phyloP scores from a whole-genome alignment of 2,888 invertebrate species.

The Epistrophe eligans region DNA sequence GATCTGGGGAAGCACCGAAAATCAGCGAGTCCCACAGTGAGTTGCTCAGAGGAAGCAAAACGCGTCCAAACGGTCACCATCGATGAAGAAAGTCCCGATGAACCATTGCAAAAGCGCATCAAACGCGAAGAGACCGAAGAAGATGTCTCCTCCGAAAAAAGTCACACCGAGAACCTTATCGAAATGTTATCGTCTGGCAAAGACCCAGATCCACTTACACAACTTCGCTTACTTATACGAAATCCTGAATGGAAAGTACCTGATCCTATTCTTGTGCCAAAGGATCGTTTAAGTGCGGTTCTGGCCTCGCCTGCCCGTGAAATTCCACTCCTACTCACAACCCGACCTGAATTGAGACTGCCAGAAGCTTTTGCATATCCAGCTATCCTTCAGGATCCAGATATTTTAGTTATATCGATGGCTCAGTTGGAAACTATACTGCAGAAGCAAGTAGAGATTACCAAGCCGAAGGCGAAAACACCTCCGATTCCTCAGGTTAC shows the following conservation, averaged over 20 bases:
- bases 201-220: constrained; percentile 88
- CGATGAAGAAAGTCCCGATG: constrained; percentile 80
- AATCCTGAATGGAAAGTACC: constrained; percentile 90
- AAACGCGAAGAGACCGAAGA: constrained; percentile 84
- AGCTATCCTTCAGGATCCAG: constrained; percentile 90
- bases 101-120: constrained; percentile 85
- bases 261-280: constrained; percentile 92
- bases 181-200: constrained; percentile 84
- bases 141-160: constrained; percentile 82
- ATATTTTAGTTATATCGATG: constrained; percentile 90
- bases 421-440: constrained; percentile 89
- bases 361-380: constrained; percentile 91
- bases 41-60: constrained; percentile 90
- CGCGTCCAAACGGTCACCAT: constrained; percentile 84
- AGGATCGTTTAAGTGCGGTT: constrained; percentile 89
- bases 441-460: constrained; percentile 84
- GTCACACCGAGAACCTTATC: constrained; percentile 81
- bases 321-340: constrained; percentile 89
- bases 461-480: constrained; percentile 79
- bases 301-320: constrained; percentile 90
- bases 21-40: constrained; percentile 89
- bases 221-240: constrained; percentile 88
- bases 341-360: constrained; percentile 89
- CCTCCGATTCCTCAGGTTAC: constrained; percentile 77
- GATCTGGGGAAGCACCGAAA: constrained; percentile 88